Evolutionary conservation across 2,113 vertebrate species (phyloP).

Genomic region (Passer domesticus): DNA sequence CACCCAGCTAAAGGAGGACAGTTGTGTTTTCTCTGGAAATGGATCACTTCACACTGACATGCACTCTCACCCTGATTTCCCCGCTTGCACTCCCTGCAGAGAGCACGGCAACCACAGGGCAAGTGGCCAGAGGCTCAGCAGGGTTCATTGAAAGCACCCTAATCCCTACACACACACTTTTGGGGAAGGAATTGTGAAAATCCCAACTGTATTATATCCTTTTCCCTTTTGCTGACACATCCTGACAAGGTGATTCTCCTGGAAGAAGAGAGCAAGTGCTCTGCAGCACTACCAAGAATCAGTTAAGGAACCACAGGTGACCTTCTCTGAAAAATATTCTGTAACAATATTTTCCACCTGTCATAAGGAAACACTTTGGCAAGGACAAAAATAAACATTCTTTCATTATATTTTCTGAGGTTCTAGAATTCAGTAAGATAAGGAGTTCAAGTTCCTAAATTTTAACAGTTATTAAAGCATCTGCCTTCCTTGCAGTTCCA

Average conservation of each 20-base stretch:
- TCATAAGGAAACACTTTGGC: not conserved
- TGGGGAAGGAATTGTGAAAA: not conserved
- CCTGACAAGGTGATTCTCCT: accelerated
- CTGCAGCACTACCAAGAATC: not conserved
- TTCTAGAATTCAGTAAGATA: not conserved
- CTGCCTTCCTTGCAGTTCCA: not conserved
- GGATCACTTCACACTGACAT: not conserved
- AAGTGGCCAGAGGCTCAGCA: not conserved
- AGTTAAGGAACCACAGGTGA: accelerated
- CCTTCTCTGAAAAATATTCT: accelerated
- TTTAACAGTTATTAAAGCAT: not conserved
- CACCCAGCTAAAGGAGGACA: not conserved
- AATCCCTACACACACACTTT: not conserved
- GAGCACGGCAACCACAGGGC: not conserved
- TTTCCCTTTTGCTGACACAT: not conserved
- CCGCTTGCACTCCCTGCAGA: not conserved
- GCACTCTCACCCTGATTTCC: not conserved
- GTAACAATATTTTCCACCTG: not conserved
- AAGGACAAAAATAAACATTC: not conserved
- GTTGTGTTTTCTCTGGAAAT: not conserved
- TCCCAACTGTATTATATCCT: not conserved
- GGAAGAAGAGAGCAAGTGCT: not conserved
- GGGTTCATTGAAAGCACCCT: not conserved
- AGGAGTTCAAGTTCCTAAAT: not conserved
- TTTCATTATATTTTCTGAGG: not conserved